Evolutionary conservation across 2,113 vertebrate species (phyloP).

Genomic region (Eurypyga helias): DNA sequence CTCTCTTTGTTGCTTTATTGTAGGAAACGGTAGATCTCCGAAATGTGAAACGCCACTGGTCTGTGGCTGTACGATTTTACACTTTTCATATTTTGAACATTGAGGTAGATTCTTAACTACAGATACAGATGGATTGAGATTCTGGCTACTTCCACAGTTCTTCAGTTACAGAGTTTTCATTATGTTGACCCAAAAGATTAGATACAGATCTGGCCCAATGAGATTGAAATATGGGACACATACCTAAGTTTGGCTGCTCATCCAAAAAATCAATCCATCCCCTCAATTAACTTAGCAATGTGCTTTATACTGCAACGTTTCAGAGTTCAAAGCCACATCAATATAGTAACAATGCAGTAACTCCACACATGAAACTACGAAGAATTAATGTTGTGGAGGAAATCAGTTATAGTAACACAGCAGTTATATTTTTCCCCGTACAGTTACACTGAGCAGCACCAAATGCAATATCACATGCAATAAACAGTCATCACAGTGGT

Average conservation of each 20-base stretch:
- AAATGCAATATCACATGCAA: neutral
- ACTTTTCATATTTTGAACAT: neutral
- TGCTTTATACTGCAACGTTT: neutral
- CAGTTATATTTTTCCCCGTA: neutral
- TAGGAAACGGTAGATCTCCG: neutral
- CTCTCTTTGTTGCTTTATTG: neutral
- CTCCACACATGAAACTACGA: neutral
- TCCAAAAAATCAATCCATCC: neutral
- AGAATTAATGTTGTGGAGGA: neutral
- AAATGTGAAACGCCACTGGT: neutral
- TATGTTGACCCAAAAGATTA: neutral
- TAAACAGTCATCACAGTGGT: neutral
- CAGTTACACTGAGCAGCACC: neutral
- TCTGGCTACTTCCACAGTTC: neutral
- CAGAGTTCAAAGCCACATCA: neutral
- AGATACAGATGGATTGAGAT: neutral
- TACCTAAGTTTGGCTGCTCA: neutral
- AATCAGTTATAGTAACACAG: neutral
- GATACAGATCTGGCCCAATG: neutral
- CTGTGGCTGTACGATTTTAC: neutral
- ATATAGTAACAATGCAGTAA: neutral
- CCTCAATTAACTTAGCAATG: neutral
- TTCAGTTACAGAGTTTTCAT: neutral
- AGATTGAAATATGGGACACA: neutral
- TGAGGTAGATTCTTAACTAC: neutral